These are phyloP conservation scores for Helleia helle DNA, from an alignment of 2,888 invertebrate genomes.

Conservation along the genomic window DNA sequence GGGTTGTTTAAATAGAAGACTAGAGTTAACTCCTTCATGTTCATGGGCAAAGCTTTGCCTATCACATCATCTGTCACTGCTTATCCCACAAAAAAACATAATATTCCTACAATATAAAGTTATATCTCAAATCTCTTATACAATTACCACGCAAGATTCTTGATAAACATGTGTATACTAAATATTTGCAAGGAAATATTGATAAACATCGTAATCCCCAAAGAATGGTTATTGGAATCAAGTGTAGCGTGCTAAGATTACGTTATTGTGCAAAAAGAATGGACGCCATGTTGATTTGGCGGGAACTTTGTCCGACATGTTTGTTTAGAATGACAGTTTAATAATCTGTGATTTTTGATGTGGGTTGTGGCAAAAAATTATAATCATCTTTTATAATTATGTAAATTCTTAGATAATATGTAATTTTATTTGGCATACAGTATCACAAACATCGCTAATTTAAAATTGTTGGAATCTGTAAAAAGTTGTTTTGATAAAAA, in stretches of 20 bases:
- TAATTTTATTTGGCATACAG: no score
- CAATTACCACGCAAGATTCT: conserved; percentile 50
- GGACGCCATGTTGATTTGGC: conserved; percentile 5
- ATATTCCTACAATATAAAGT: conserved; percentile 30
- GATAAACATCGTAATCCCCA: conserved; percentile 64
- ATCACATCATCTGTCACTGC: not conserved
- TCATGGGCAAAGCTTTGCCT: not conserved
- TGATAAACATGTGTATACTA: conserved; percentile 28
- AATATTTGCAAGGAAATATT: conserved; percentile 56
- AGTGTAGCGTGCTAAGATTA: conserved; percentile 69
- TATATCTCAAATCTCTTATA: conserved; percentile 35
- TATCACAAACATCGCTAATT: no score
- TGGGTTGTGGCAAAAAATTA: no score
- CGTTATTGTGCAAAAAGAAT: conserved; percentile 52
- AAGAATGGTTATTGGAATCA: conserved; percentile 61
- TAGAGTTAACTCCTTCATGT: no score
- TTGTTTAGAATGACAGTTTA: no score
- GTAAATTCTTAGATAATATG: no score
- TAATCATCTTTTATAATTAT: no score
- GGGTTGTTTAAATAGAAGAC: no score
- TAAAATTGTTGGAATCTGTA: no score
- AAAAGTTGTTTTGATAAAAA: no score
- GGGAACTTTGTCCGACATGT: conserved; percentile 8
- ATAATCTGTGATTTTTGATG: no score
- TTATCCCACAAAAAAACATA: no score